A percentile compares a stretch with the other conserved stretches of the same genome.
phyloP scores from a whole-genome alignment of 2,797 vertebrate genomes.

The Sebastes oblongus region DNA sequence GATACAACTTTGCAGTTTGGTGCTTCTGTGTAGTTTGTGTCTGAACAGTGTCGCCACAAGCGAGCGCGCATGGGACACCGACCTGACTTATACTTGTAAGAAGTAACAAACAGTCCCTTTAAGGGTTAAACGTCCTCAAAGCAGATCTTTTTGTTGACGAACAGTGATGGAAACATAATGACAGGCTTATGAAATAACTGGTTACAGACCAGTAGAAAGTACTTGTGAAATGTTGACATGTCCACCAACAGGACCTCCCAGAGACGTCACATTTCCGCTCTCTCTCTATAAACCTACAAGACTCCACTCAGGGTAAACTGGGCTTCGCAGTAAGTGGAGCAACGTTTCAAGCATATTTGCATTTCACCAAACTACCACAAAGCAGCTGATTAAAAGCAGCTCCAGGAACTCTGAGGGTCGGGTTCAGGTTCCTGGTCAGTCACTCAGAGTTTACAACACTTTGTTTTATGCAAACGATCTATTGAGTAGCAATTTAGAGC shows the following conservation, averaged over 20 bases:
- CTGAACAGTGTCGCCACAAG: too few species aligned
- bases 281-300: not conserved
- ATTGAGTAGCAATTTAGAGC: too few species aligned
- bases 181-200: constrained; percentile 9
- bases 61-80: too few species aligned
- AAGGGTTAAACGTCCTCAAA: not conserved
- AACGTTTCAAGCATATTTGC: constrained; percentile 11
- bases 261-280: not conserved
- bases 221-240: not conserved
- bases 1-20: too few species aligned
- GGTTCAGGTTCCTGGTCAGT: not conserved
- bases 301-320: not conserved
- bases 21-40: too few species aligned
- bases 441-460: not conserved
- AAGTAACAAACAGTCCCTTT: too few species aligned
- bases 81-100: too few species aligned
- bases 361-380: constrained; percentile 24
- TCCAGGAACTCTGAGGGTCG: not conserved
- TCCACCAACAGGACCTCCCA: not conserved
- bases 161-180: constrained; percentile 6
- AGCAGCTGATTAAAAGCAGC: constrained; percentile 6
- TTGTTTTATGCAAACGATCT: not conserved
- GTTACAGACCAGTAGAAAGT: too few species aligned
- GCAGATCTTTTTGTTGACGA: not conserved
- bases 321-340: not conserved